phyloP scores from a whole-genome alignment of 2,888 invertebrate genomes.

The Diachrysia chrysitis region DNA sequence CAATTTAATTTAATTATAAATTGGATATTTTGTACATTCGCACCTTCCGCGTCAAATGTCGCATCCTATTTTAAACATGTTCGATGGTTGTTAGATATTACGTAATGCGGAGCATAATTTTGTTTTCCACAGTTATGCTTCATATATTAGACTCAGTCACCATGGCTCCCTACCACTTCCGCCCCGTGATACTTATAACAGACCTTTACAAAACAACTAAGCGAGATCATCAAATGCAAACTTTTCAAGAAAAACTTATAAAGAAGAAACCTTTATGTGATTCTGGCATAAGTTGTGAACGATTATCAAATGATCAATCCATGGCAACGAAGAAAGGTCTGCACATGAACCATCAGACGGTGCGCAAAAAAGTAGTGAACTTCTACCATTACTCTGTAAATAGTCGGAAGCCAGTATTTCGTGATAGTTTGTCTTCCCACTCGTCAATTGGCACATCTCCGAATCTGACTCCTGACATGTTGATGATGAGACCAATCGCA shows the following conservation, averaged over 20 bases:
- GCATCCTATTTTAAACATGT: conserved; percentile 4
- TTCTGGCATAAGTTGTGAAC: background rate
- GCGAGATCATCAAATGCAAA: background rate
- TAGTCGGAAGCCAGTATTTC: background rate
- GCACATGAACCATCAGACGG: background rate
- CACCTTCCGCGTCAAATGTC: background rate
- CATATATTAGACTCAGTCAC: conserved; percentile 20
- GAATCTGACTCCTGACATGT: background rate
- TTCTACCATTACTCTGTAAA: background rate
- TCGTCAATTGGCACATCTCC: background rate
- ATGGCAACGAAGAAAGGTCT: background rate
- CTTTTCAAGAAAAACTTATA: background rate
- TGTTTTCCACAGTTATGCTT: conserved; percentile 15
- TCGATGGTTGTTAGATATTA: conserved; percentile 7
- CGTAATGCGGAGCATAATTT: conserved; percentile 34
- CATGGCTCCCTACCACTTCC: background rate
- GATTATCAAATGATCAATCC: background rate
- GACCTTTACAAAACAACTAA: background rate
- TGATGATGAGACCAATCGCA: background rate
- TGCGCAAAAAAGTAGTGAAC: no score
- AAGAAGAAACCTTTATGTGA: background rate
- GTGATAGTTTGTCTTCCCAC: background rate
- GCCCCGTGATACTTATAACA: conserved; percentile 13
- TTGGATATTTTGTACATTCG: background rate
- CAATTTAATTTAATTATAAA: conserved; percentile 24